Percentiles rank a stretch among this genome's conserved stretches.
These are phyloP conservation scores for Diabrotica virgifera DNA, from an alignment of 1,140 invertebrate species.

Conservation along the genomic window DNA sequence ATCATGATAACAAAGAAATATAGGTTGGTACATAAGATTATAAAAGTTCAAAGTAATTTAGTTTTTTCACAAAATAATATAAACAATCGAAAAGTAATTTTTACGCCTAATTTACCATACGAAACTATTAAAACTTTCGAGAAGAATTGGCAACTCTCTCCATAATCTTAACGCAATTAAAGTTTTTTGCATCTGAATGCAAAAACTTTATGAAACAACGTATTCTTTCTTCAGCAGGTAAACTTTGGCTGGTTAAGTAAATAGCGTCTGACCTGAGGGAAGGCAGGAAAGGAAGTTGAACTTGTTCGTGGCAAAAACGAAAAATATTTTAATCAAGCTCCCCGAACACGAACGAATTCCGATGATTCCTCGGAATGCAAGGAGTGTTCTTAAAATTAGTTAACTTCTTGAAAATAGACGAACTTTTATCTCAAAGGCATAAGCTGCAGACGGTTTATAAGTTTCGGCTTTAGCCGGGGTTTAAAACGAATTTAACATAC, in stretches of 20 bases:
- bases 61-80: too few species aligned
- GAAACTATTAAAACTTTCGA: too few species aligned
- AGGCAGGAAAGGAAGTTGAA: too few species aligned
- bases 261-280: too few species aligned
- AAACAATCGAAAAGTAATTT: too few species aligned
- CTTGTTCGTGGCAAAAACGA: background rate
- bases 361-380: background rate
- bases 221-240: background rate
- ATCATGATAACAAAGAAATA: too few species aligned
- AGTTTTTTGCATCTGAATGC: too few species aligned
- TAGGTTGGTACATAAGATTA: too few species aligned
- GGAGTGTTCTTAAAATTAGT: slow-evolving; percentile 15
- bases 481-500: slow-evolving; percentile 38
- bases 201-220: background rate
- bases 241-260: background rate
- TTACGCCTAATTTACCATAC: too few species aligned
- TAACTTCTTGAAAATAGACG: slow-evolving; percentile 9
- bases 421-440: slow-evolving; percentile 19
- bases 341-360: background rate
- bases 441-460: slow-evolving; percentile 26
- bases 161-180: too few species aligned
- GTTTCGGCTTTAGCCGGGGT: slow-evolving; percentile 24
- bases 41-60: too few species aligned
- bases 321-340: slow-evolving; percentile 15
- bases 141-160: too few species aligned